Evolutionary conservation across 2,113 vertebrate species (phyloP), one percentile per base, ranked within the genome.

Genomic region (Platichthys stellatus): DNA sequence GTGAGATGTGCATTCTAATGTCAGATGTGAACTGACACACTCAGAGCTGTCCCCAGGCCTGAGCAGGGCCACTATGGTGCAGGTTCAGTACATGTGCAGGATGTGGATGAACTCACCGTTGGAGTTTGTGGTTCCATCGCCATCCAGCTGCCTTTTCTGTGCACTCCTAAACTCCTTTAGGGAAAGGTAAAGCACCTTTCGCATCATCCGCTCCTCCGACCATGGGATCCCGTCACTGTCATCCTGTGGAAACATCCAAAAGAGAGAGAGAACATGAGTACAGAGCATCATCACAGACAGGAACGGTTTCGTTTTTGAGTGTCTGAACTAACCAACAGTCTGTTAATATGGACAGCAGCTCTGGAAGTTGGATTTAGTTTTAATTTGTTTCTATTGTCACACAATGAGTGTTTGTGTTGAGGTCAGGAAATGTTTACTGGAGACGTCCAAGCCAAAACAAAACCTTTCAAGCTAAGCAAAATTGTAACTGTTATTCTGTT

Each of bases 141-240:
- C 96, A 0, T 96, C 95, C 2, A 97, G 95, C 91, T 98, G 97
- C 82, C 97, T 94, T 93, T 98, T 99, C 94, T 98, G 98, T 54
- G 97, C 93, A 1, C 96, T 99, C 96, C 98, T 98, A 93, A 99
- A 99, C 93, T 99, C 98, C 93, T 99, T 99, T 69, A 99, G 95
- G 78, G 98, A 99, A 84, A 99, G 95, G 92, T 99, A 99, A 76
- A 99, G 97, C 92, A 99, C 98, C 93, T 98, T 98, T 66, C 98
- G 96, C 90, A 99, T 97, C 90, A 98, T 96, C 86, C 97, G 95
- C 94, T 99, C 98, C 92, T 99, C 98, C 83, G 98, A 99, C 98
- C 98, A 99, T n/a, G 97, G 98, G 93, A 99, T 99, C 87, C 98
- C 98, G 96, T 99, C 98, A 81, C 97, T 99, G 95, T 99, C 97